Percentiles rank a stretch among this genome's conserved stretches.
Evolutionary conservation across 2,888 invertebrate species (phyloP).

Genomic region (Andrena marginata): DNA sequence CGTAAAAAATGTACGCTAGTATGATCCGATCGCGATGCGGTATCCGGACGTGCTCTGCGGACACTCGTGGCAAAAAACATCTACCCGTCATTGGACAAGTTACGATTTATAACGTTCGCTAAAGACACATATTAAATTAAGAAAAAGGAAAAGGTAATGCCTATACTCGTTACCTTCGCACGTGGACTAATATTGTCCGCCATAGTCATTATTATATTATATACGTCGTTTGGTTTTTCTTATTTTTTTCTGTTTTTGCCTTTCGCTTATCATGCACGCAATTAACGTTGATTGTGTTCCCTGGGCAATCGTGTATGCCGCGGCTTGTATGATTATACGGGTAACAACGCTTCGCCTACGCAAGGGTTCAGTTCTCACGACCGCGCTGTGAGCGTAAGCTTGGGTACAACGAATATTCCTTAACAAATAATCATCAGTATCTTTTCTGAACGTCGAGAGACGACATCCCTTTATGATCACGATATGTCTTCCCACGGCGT

Average conservation of each 20-base stretch:
- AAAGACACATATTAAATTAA: conserved; percentile 54
- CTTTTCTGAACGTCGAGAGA: conserved; percentile 67
- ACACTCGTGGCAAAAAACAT: conserved; percentile 50
- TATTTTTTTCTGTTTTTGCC: conserved; percentile 23
- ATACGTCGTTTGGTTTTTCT: conserved; percentile 28
- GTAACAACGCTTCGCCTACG: conserved; percentile 62
- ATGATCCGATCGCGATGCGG: conserved; percentile 8
- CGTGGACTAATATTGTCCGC: conserved; percentile 68
- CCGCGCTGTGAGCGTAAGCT: conserved; percentile 74
- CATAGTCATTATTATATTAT: conserved; percentile 53
- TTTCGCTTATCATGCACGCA: conserved; percentile 33
- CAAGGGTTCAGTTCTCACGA: conserved; percentile 53
- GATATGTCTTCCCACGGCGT: conserved; percentile 70
- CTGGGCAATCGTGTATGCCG: conserved; percentile 32
- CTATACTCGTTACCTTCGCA: conserved; percentile 70
- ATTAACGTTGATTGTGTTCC: conserved; percentile 43
- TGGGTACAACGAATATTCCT: conserved; percentile 74
- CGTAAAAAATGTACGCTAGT: conserved; percentile 35
- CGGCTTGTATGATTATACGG: conserved; percentile 52
- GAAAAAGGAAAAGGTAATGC: conserved; percentile 60
- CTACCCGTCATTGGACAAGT: conserved; percentile 39
- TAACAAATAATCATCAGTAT: conserved; percentile 72
- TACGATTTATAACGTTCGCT: conserved; percentile 39
- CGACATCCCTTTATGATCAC: conserved; percentile 60
- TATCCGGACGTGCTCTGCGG: conserved; percentile 1